A percentile compares a stretch with the other conserved stretches of the same genome.
These are phyloP conservation scores for Bergia sp. DNA, from an alignment of 92 coral and sea anemone genomes.

Conservation along the genomic window DNA sequence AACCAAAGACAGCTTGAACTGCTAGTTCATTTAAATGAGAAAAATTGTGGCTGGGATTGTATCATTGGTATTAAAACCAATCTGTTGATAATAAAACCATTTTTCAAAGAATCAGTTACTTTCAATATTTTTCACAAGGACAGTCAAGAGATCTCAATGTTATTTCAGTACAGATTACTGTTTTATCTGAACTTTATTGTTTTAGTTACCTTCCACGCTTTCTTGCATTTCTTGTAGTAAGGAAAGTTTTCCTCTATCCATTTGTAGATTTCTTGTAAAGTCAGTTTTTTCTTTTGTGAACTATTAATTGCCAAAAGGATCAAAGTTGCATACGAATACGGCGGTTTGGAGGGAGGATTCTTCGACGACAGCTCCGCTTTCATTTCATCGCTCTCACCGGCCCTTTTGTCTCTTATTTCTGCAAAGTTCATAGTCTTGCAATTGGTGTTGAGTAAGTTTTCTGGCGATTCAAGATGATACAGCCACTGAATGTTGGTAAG, in stretches of 20 bases:
- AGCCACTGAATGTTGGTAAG: slow-evolving; percentile 98
- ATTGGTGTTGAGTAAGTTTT: slow-evolving; percentile 42
- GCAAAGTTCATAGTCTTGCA: not conserved
- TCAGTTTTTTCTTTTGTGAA: slow-evolving; percentile 90
- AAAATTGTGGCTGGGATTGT: no score
- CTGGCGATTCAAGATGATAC: slow-evolving; percentile 85
- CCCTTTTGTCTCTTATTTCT: slow-evolving; percentile 7
- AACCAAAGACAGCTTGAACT: no score
- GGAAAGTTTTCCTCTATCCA: slow-evolving; percentile 96
- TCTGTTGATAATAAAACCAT: no score
- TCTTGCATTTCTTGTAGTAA: slow-evolving; percentile 86
- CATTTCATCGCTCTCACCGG: slow-evolving; percentile 4
- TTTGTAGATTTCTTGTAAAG: slow-evolving; percentile 88
- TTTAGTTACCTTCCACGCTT: slow-evolving; percentile 92
- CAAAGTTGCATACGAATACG: slow-evolving; percentile 95
- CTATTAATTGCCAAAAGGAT: slow-evolving; percentile 97
- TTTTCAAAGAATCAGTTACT: no score
- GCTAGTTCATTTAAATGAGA: no score
- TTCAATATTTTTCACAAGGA: no score
- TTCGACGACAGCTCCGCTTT: slow-evolving; percentile 47
- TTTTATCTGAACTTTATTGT: not conserved
- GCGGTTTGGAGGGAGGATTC: slow-evolving; percentile 88
- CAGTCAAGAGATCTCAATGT: no score
- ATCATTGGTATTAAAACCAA: no score
- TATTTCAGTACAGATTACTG: no score